These are phyloP conservation scores for Meteorus sp. DNA, from an alignment of 1,140 invertebrate species.

Conservation along the genomic window DNA sequence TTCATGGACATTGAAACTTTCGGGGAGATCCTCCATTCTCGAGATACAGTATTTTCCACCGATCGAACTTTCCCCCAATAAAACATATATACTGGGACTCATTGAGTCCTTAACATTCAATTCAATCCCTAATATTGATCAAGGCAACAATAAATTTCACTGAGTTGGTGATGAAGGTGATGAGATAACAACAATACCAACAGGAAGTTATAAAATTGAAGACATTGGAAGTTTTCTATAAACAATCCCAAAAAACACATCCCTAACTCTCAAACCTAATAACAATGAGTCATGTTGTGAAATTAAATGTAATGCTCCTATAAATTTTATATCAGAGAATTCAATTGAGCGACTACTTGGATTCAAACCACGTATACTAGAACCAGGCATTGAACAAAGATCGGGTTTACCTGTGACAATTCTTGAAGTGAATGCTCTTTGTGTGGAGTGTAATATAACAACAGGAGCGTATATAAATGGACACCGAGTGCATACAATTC, in stretches of 20 bases:
- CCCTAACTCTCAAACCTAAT: background rate
- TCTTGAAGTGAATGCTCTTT: background rate
- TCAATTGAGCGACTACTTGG: background rate
- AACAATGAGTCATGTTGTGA: conserved; percentile 4
- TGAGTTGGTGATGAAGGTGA: too few species aligned
- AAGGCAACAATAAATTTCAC: conserved; percentile 45
- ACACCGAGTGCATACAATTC: background rate
- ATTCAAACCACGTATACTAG: background rate
- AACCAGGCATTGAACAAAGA: background rate
- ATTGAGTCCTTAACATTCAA: conserved; percentile 43
- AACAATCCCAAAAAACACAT: background rate
- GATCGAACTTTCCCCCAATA: conserved; percentile 17
- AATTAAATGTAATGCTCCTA: background rate
- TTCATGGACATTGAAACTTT: conserved; percentile 22
- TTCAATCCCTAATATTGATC: conserved; percentile 44
- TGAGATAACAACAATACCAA: conserved; percentile 38
- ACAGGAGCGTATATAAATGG: conserved; percentile 11
- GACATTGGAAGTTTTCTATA: conserved; percentile 37
- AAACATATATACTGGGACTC: conserved; percentile 40
- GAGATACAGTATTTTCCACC: conserved; percentile 31
- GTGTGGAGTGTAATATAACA: conserved; percentile 17
- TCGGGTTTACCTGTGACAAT: background rate
- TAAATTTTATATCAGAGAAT: background rate
- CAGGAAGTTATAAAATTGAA: conserved; percentile 43
- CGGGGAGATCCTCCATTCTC: conserved; percentile 22